phyloP scores from a whole-genome alignment of 2,888 invertebrate species.

The Morpho helenor region DNA sequence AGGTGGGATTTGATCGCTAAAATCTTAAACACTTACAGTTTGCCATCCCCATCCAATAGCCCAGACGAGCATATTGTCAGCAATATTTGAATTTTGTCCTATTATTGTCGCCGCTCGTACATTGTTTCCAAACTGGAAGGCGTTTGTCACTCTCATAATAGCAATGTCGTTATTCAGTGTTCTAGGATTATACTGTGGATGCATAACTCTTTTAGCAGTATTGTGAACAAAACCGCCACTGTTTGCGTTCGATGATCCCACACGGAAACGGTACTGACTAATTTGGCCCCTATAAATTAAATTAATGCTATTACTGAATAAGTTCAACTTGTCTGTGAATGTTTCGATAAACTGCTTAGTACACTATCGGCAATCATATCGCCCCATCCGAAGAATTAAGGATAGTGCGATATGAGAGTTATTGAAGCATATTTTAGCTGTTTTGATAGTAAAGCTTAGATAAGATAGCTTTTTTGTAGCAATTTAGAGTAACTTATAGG shows the following conservation, averaged over 20 bases:
- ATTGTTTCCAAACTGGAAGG: constrained; percentile 26
- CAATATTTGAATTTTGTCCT: constrained; percentile 37
- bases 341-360: no score
- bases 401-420: no score
- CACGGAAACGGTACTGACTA: constrained; percentile 26
- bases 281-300: no score
- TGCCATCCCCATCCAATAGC: constrained; percentile 46
- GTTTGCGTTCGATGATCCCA: constrained; percentile 36
- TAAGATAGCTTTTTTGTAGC: no score
- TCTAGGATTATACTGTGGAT: constrained; percentile 31
- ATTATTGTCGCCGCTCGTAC: constrained; percentile 38
- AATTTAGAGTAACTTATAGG: no score
- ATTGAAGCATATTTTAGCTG: no score
- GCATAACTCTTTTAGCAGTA: constrained; percentile 25
- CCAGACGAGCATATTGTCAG: constrained; percentile 41
- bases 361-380: no score
- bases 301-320: no score
- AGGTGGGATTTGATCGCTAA: no score
- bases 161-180: constrained; percentile 41
- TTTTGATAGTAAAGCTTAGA: no score
- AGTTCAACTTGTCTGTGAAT: no score
- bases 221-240: constrained; percentile 32
- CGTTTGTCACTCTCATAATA: constrained; percentile 33
- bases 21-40: constrained; percentile 2
- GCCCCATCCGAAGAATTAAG: no score